phyloP scores from a whole-genome alignment of 1,140 invertebrate genomes.

The Bombus soroeensis region DNA sequence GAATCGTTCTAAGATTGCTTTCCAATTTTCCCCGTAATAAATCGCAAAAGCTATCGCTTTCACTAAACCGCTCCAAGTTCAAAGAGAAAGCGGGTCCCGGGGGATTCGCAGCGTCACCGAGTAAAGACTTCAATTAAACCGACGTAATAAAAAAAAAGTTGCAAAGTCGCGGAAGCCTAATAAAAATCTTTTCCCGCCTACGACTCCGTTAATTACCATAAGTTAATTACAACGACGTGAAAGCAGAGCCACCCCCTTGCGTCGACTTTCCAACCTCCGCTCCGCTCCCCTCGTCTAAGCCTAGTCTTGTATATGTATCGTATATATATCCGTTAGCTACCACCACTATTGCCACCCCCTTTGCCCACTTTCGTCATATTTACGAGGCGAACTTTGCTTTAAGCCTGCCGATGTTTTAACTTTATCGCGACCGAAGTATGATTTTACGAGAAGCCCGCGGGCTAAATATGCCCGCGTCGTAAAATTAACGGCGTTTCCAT shows the following conservation, averaged over 20 bases:
- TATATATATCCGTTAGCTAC: background rate
- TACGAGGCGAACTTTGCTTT: conserved; percentile 80
- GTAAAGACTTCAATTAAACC: conserved; percentile 23
- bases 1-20: background rate
- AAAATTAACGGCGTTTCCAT: conserved; percentile 82
- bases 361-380: conserved; percentile 63
- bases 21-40: background rate
- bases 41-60: background rate
- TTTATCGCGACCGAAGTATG: conserved; percentile 81
- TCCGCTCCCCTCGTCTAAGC: background rate
- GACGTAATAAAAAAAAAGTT: conserved; percentile 42
- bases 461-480: conserved; percentile 81
- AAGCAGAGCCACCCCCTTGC: conserved; percentile 21
- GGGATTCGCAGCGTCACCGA: background rate
- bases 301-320: background rate
- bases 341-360: background rate
- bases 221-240: conserved; percentile 55
- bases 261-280: background rate
- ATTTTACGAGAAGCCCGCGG: conserved; percentile 79
- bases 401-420: conserved; percentile 78
- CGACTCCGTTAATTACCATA: conserved; percentile 60
- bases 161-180: conserved; percentile 44
- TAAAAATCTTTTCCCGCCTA: conserved; percentile 46
- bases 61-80: background rate
- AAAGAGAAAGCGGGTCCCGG: background rate